Evolutionary conservation across 1,140 invertebrate species (phyloP).

Genomic region (Micrasema longulum): DNA sequence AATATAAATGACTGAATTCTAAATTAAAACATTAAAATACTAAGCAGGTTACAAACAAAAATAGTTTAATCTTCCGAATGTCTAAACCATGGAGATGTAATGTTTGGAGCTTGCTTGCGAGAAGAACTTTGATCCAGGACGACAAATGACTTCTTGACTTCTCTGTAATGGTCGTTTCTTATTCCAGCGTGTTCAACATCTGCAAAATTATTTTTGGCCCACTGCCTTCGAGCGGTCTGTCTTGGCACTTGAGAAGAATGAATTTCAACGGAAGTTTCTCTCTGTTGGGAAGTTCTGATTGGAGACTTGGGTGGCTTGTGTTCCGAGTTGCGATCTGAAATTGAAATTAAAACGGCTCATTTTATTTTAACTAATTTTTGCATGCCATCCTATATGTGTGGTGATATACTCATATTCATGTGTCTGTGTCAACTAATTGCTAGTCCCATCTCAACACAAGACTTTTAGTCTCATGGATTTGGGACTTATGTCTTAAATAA

Average conservation of each 20-base stretch:
- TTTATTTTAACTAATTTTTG: too few relatives aligned
- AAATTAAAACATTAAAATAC: too few relatives aligned
- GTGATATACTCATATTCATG: too few relatives aligned
- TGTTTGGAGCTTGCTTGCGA: slow-evolving; percentile 11
- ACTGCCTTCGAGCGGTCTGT: slow-evolving; percentile 8
- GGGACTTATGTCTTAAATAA: too few relatives aligned
- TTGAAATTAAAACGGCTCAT: background rate
- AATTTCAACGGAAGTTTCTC: background rate
- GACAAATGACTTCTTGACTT: slow-evolving; percentile 17
- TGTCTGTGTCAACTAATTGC: too few relatives aligned
- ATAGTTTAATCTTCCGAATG: slow-evolving; percentile 24
- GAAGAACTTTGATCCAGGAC: slow-evolving; percentile 7
- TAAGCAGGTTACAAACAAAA: too few relatives aligned
- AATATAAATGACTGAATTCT: too few relatives aligned
- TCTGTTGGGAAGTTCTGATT: background rate
- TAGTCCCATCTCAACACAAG: too few relatives aligned
- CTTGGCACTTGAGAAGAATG: background rate
- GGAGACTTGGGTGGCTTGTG: background rate
- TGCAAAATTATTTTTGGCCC: slow-evolving; percentile 15
- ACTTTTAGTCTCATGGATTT: too few relatives aligned
- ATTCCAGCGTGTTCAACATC: too few relatives aligned
- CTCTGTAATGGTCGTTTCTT: slow-evolving; percentile 1
- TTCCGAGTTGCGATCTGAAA: slow-evolving; percentile 15
- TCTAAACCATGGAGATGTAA: slow-evolving; percentile 9
- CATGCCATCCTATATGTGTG: too few relatives aligned